Conservation (phyloP, 2,113 vertebrate genomes). For the Tyrannus savana region DNA sequence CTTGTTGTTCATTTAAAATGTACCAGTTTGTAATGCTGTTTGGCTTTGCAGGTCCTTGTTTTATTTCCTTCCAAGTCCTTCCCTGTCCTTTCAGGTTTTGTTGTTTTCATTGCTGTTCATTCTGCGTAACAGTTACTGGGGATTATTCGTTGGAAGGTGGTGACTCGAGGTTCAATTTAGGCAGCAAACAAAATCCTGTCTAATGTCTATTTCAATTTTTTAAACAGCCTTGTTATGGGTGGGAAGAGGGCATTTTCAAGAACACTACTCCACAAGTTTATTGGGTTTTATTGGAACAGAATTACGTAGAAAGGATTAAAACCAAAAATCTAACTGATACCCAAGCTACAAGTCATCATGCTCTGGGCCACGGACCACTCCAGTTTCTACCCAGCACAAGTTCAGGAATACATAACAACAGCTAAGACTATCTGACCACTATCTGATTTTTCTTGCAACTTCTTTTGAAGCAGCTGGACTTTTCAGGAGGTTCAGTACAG, state of each 20-base stretch:
- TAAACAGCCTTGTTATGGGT: not conserved
- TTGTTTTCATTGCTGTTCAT: constrained; percentile 29
- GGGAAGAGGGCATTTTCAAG: not conserved
- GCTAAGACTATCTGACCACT: not conserved
- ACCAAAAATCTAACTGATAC: not conserved
- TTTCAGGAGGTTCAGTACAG: not conserved
- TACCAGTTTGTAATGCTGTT: constrained; percentile 45
- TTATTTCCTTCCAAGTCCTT: constrained; percentile 38
- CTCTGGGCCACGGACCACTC: not conserved
- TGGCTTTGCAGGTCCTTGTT: constrained; percentile 36
- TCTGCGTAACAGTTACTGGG: not conserved
- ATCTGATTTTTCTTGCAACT: not conserved
- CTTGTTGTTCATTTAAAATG: constrained; percentile 68
- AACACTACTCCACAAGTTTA: fast-evolving
- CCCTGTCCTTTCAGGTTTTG: constrained; percentile 18
- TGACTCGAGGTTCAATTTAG: not conserved
- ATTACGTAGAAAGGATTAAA: not conserved
- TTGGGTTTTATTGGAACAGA: not conserved
- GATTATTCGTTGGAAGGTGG: not conserved
- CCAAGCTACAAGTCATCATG: not conserved
- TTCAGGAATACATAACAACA: not conserved
- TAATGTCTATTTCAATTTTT: not conserved
- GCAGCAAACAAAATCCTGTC: not conserved
- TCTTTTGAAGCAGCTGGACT: not conserved
- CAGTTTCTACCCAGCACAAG: not conserved